These are phyloP conservation scores for Rhagophthalmus giganteus DNA, from an alignment of 2,888 invertebrate species.

Conservation along the genomic window DNA sequence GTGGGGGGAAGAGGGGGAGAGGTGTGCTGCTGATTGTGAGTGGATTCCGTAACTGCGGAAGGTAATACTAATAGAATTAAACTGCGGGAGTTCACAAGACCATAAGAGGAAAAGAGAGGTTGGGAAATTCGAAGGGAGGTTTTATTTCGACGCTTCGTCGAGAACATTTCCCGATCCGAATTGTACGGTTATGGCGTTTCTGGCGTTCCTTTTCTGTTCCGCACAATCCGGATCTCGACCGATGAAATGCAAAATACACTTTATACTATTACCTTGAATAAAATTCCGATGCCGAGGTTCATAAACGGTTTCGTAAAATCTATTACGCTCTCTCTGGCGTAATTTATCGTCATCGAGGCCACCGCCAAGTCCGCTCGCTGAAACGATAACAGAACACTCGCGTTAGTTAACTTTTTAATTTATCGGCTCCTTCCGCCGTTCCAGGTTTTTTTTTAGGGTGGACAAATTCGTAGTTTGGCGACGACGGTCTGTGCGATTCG, in stretches of 20 bases:
- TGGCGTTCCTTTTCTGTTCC: constrained; percentile 10
- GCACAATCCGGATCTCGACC: constrained; percentile 9
- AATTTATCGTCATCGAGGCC: constrained; percentile 97
- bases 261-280: constrained; percentile 75
- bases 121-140: constrained; percentile 16
- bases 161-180: constrained; percentile 17
- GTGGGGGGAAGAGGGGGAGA: too few relatives aligned
- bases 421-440: too few relatives aligned
- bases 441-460: too few relatives aligned
- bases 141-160: constrained; percentile 15
- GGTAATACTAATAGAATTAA: constrained; percentile 7
- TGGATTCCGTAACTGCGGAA: too few relatives aligned
- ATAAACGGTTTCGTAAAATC: constrained; percentile 99
- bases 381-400: constrained; percentile 37
- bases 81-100: constrained; percentile 9
- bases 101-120: constrained; percentile 3
- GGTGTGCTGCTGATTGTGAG: too few relatives aligned
- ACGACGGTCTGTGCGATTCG: too few relatives aligned
- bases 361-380: constrained; percentile 95
- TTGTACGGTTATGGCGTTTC: constrained; percentile 22
- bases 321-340: constrained; percentile 90
- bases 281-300: constrained; percentile 94
- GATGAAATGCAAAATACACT: constrained; percentile 43
- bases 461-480: too few relatives aligned
- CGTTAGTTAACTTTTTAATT: constrained; percentile 16